Conservation (phyloP, 2,113 vertebrate genomes). For the Paramisgurnus dabryanus region DNA sequence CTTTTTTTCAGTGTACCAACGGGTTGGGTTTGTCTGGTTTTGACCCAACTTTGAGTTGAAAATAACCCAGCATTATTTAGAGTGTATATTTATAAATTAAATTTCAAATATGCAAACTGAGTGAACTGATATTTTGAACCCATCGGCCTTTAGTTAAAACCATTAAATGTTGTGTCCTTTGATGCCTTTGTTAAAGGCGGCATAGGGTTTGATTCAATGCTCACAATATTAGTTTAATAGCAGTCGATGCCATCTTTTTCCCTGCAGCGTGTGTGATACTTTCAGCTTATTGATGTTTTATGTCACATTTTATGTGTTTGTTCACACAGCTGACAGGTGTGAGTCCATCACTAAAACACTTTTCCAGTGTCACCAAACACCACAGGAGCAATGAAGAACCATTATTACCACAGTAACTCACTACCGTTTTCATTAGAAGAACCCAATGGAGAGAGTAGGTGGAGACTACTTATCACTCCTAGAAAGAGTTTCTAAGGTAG, state of each 20-base stretch:
- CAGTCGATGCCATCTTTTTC: background rate
- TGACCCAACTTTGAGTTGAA: no score
- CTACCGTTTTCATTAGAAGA: background rate
- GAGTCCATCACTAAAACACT: slow-evolving; percentile 19
- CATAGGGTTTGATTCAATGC: background rate
- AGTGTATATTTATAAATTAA: no score
- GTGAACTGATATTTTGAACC: no score
- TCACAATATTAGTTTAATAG: background rate
- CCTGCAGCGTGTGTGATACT: background rate
- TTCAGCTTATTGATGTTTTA: background rate
- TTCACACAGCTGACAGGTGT: slow-evolving; percentile 33
- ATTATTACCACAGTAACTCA: background rate
- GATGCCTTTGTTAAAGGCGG: background rate
- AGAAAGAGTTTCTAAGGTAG: slow-evolving; percentile 41
- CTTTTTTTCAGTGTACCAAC: no score
- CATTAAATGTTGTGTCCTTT: background rate
- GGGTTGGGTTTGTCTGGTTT: no score
- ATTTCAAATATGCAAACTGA: no score
- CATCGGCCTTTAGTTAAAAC: background rate
- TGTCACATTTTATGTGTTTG: slow-evolving; percentile 14
- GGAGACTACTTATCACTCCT: slow-evolving; percentile 50
- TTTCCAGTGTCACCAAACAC: slow-evolving; percentile 20
- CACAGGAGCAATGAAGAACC: background rate
- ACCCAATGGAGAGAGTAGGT: slow-evolving; percentile 20
- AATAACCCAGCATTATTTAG: no score